These are phyloP conservation scores for Puffinus mauretanicus DNA, from an alignment of 2,113 vertebrate genomes.

Conservation along the genomic window DNA sequence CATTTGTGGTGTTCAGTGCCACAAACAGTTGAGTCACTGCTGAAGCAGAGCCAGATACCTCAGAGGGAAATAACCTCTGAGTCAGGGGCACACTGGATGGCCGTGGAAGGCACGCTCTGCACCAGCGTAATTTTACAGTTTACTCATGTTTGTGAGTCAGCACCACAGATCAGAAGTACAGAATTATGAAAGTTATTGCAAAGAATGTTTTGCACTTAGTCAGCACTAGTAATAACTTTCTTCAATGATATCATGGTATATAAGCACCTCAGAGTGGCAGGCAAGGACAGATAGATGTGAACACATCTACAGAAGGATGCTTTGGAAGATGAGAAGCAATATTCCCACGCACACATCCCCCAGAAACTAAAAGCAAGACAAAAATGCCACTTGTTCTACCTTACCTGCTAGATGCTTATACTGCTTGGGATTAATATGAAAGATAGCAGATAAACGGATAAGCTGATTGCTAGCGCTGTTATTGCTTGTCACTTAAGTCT, in stretches of 20 bases:
- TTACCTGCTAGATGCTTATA: background rate
- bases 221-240: background rate
- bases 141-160: background rate
- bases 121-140: background rate
- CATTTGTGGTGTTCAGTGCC: background rate
- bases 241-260: background rate
- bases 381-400: background rate
- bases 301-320: background rate
- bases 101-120: background rate
- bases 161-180: background rate
- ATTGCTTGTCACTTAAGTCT: background rate
- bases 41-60: background rate
- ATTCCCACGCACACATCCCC: background rate
- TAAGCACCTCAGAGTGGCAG: background rate
- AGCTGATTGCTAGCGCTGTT: background rate
- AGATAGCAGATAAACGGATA: background rate
- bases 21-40: constrained; percentile 24
- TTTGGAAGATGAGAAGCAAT: background rate
- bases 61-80: background rate
- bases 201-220: background rate
- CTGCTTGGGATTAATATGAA: background rate
- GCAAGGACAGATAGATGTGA: background rate
- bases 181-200: background rate
- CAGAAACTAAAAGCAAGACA: background rate
- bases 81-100: background rate